These are phyloP conservation scores for Electrophaes corylata DNA, from an alignment of 2,888 invertebrate genomes.

Conservation along the genomic window DNA sequence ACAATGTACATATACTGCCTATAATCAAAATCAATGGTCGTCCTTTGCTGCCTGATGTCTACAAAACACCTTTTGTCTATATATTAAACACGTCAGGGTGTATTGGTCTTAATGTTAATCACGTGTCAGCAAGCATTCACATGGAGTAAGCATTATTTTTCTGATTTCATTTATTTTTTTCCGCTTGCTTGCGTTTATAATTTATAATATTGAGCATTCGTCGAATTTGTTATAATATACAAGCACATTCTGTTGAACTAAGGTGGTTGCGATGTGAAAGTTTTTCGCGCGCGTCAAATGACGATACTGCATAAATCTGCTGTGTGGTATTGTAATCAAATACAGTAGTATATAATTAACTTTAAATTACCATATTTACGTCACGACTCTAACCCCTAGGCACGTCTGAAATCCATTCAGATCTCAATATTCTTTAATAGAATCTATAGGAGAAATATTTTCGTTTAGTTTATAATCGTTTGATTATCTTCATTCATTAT, in stretches of 20 bases:
- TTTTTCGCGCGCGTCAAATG: slow-evolving; percentile 11
- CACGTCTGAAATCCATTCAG: too few relatives aligned
- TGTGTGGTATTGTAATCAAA: slow-evolving; percentile 10
- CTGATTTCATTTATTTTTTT: slow-evolving; percentile 38
- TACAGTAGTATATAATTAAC: too few relatives aligned
- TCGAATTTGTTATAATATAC: slow-evolving; percentile 29
- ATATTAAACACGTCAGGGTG: slow-evolving; percentile 46
- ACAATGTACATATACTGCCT: too few relatives aligned
- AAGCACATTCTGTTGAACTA: slow-evolving; percentile 17
- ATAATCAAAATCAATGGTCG: too few relatives aligned
- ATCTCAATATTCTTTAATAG: too few relatives aligned
- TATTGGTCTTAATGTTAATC: slow-evolving; percentile 52
- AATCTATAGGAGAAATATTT: too few relatives aligned
- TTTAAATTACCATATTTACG: too few relatives aligned
- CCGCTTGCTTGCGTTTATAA: slow-evolving; percentile 31
- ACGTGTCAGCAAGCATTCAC: slow-evolving; percentile 60
- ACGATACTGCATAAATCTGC: background rate
- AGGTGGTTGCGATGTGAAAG: slow-evolving; percentile 23
- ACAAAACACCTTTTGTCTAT: background rate
- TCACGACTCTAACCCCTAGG: too few relatives aligned
- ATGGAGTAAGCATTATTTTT: slow-evolving; percentile 52
- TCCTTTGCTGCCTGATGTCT: background rate
- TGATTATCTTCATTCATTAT: too few relatives aligned
- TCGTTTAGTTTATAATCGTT: too few relatives aligned
- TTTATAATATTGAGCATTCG: slow-evolving; percentile 23